A percentile compares a stretch with the other conserved stretches of the same genome.
Conservation (phyloP, 2,797 vertebrate genomes). For the Rousettus madagascariensis region DNA sequence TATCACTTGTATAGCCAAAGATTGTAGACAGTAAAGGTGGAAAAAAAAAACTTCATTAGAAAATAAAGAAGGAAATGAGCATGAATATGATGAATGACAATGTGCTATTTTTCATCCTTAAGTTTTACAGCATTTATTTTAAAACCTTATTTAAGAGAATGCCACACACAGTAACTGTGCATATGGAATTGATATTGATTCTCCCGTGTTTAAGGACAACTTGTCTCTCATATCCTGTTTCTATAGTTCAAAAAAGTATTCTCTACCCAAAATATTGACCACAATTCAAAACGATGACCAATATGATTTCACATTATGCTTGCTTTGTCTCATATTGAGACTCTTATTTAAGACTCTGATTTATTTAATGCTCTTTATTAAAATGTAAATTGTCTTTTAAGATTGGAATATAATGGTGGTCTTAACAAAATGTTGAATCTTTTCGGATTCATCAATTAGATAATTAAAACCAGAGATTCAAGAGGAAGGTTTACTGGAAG, state of each 20-base stretch:
- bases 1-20: neutral
- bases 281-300: neutral
- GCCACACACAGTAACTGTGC: neutral
- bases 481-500: neutral
- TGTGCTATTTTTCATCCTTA: conserved; percentile 10
- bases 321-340: neutral
- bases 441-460: neutral
- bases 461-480: conserved; percentile 32
- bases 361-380: conserved; percentile 11
- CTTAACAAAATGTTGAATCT: conserved; percentile 28
- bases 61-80: neutral
- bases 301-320: neutral
- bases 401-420: neutral
- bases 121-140: conserved; percentile 25
- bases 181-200: conserved; percentile 22
- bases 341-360: conserved; percentile 3
- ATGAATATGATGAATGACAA: conserved; percentile 38
- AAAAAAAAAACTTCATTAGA: neutral
- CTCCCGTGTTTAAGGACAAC: conserved; percentile 26
- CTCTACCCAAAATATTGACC: neutral
- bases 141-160: conserved; percentile 41
- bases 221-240: conserved; percentile 2
- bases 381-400: conserved; percentile 30
- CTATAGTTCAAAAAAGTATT: neutral
- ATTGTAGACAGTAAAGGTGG: neutral